Evolutionary conservation across 2,888 invertebrate species (phyloP).

Genomic region (Hartigia nigra): DNA sequence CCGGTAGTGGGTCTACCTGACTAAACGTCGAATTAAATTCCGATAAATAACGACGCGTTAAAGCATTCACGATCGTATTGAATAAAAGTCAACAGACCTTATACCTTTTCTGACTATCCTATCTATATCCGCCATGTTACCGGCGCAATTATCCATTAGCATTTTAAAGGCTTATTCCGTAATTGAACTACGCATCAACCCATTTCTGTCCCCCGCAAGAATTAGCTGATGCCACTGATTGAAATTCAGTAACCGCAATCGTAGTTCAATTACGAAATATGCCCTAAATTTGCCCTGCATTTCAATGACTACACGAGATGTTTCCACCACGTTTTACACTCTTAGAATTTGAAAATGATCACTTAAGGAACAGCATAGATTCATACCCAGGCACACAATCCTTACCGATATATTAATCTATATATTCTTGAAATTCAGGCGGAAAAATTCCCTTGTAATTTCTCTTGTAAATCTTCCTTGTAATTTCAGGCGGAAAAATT

Average conservation of each 20-base stretch:
- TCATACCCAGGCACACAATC: neutral
- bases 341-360: neutral
- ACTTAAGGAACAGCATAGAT: neutral
- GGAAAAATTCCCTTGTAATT: neutral
- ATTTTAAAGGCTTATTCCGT: too few species aligned
- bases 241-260: too few species aligned
- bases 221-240: too few species aligned
- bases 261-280: too few species aligned
- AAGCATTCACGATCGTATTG: constrained; percentile 18
- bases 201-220: too few species aligned
- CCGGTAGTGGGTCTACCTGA: constrained; percentile 18
- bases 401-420: neutral
- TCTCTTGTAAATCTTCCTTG: too few species aligned
- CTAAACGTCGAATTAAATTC: constrained; percentile 36
- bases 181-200: too few species aligned
- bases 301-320: constrained; percentile 1
- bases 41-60: constrained; percentile 40
- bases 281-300: constrained; percentile 24
- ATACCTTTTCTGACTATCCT: neutral
- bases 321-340: neutral
- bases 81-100: constrained; percentile 17
- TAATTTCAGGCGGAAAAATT: neutral
- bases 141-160: constrained; percentile 29
- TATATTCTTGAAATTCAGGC: neutral
- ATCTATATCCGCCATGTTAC: neutral